Evolutionary conservation across 1,140 invertebrate species (phyloP), one percentile per base, ranked within the genome.

Genomic region (Diprion similis): DNA sequence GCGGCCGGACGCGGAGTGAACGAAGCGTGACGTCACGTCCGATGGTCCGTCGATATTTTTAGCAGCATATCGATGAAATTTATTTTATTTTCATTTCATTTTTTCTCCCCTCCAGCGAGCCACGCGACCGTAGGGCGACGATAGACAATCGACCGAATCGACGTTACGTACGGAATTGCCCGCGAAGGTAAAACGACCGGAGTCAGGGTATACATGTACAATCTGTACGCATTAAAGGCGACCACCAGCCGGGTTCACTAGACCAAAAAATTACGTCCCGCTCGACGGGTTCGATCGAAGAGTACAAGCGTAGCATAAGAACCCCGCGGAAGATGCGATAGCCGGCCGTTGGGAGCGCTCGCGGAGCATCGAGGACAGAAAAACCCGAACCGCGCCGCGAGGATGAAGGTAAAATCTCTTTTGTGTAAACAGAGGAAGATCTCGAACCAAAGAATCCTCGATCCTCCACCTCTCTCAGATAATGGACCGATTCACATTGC

Each of bases 201-300:
- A 37, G 24, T 1, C 24, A 37, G 24, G 6, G 24, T 37, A 37
- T 37, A 37, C 24, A 37, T 37, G 24, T 37, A 37, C 24, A 37
- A 37, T 37, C 24, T 37, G 24, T 37, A 37, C 24, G 24, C 24
- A 37, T 37, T 37, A 59, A 15, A 13, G 51, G 13, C 66, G 66
- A 68, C 66, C 66, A 68, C 66, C 66, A 17, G 15, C 37, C 66
- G 66, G 66, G 19, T 68, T 68, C 66, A 68, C 18, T 68, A 68
- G 66, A 68, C 66, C 66, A 68, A 68, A 68, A 68, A 68, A 68
- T 68, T 68, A 68, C 37, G 66, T 68, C 37, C 18, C 51, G 51
- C 11, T 59, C 51, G 51, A 59, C 51, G n/a, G 51, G 51, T 59
- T 59, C 51, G 51, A 59, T 59, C 51, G 11, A 37, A 37, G 24